Percentiles rank a stretch among this genome's conserved stretches.
These are phyloP conservation scores for Podarcis lilfordi DNA, from an alignment of 2,797 vertebrate species.

Conservation along the genomic window DNA sequence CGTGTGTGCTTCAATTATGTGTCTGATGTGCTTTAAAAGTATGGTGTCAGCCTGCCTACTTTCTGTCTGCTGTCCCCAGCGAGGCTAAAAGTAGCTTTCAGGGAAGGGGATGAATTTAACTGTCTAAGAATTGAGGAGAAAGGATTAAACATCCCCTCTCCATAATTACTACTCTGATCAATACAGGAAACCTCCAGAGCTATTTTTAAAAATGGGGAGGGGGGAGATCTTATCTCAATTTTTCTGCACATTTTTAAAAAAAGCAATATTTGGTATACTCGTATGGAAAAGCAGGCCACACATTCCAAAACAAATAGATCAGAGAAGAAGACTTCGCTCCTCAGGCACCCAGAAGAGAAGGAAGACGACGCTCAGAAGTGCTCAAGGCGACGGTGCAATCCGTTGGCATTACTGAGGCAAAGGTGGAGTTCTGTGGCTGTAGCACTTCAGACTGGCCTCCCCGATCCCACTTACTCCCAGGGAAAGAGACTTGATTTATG, in stretches of 20 bases:
- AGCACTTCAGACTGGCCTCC: background rate
- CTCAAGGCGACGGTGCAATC: background rate
- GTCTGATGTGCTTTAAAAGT: too few species aligned
- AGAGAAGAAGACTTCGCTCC: background rate
- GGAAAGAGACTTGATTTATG: conserved; percentile 6
- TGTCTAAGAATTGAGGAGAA: background rate
- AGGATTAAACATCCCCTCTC: background rate
- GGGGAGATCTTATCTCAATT: too few species aligned
- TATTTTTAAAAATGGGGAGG: background rate
- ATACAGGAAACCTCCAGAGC: background rate
- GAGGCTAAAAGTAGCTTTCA: background rate
- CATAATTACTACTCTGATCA: background rate
- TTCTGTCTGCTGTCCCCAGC: background rate
- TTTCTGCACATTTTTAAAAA: background rate
- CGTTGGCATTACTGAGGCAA: background rate
- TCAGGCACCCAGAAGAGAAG: background rate
- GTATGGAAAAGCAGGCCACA: background rate
- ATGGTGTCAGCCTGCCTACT: too few species aligned
- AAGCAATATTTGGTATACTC: background rate
- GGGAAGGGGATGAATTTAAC: background rate
- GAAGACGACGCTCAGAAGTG: background rate
- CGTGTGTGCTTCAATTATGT: too few species aligned
- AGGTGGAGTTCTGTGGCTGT: background rate
- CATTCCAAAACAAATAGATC: background rate
- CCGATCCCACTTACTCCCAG: background rate